Percentiles rank a stretch among this genome's conserved stretches.
These are phyloP conservation scores for Lepisosteus oculatus DNA, from an alignment of 2,113 vertebrate species.

Conservation along the genomic window DNA sequence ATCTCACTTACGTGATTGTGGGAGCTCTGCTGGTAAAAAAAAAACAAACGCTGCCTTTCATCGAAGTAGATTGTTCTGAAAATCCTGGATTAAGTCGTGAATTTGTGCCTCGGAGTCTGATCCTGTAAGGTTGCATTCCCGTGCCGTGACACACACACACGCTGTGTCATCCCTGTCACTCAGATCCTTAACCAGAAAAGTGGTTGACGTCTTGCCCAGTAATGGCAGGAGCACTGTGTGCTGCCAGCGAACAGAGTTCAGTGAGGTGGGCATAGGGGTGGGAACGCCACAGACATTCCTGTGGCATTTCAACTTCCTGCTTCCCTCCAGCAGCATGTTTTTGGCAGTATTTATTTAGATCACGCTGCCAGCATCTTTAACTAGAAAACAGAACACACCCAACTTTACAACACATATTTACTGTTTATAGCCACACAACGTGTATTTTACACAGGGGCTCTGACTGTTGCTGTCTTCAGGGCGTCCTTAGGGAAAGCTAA, in stretches of 20 bases:
- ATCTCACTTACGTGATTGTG: too few relatives aligned
- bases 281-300: neutral
- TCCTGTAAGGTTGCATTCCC: slow-evolving; percentile 43
- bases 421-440: too few relatives aligned
- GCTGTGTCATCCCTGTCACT: neutral
- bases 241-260: neutral
- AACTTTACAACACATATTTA: too few relatives aligned
- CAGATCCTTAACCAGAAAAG: neutral
- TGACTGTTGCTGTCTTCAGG: too few relatives aligned
- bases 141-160: slow-evolving; percentile 23
- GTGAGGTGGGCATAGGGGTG: neutral
- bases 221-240: slow-evolving; percentile 8
- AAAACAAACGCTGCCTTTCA: neutral
- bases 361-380: slow-evolving; percentile 4
- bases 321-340: too few relatives aligned
- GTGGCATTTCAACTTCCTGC: slow-evolving; percentile 15
- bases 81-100: slow-evolving; percentile 10
- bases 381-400: neutral
- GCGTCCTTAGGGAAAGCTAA: too few relatives aligned
- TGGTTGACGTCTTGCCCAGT: slow-evolving; percentile 10
- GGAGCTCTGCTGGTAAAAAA: too few relatives aligned
- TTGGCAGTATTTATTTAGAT: neutral
- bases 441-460: too few relatives aligned
- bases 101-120: neutral
- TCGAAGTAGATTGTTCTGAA: neutral